A percentile compares a stretch with the other conserved stretches of the same genome.
Conservation (phyloP, 1,140 invertebrate genomes). For the Drosophila ficusphila region DNA sequence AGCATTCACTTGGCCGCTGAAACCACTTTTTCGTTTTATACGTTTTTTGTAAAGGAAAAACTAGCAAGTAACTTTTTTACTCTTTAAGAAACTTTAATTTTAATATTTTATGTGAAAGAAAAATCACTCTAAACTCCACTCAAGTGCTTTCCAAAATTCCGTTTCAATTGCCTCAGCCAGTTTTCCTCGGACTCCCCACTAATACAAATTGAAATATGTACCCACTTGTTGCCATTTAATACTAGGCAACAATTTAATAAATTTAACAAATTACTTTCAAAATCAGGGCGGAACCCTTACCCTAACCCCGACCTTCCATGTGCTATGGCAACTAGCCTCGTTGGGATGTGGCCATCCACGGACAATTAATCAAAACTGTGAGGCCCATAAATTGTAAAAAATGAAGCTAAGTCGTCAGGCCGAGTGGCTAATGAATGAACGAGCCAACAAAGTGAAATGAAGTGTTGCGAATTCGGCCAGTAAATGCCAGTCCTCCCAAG, state of each 20-base stretch:
- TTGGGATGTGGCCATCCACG: constrained; percentile 6
- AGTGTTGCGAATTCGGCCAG: constrained; percentile 18
- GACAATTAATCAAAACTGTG: constrained; percentile 69
- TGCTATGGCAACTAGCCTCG: constrained; percentile 17
- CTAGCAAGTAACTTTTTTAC: no score
- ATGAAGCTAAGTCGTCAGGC: constrained; percentile 56
- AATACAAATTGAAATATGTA: background rate
- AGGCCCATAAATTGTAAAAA: constrained; percentile 64
- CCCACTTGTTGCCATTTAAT: constrained; percentile 5
- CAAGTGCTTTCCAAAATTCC: background rate
- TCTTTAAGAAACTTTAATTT: background rate
- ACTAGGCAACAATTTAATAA: constrained; percentile 36
- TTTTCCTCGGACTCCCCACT: background rate
- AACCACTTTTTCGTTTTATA: no score
- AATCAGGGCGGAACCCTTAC: constrained; percentile 24
- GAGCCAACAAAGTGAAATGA: constrained; percentile 42
- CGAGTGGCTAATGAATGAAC: constrained; percentile 60
- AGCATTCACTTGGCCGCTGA: no score
- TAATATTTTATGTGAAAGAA: background rate
- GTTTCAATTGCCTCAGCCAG: background rate
- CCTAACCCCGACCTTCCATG: constrained; percentile 2
- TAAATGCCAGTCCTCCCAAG: background rate
- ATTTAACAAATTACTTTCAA: constrained; percentile 61
- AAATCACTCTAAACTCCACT: background rate
- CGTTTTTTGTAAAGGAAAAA: no score